These are phyloP conservation scores for Thera britannica DNA, from an alignment of 2,888 invertebrate genomes.

Conservation along the genomic window DNA sequence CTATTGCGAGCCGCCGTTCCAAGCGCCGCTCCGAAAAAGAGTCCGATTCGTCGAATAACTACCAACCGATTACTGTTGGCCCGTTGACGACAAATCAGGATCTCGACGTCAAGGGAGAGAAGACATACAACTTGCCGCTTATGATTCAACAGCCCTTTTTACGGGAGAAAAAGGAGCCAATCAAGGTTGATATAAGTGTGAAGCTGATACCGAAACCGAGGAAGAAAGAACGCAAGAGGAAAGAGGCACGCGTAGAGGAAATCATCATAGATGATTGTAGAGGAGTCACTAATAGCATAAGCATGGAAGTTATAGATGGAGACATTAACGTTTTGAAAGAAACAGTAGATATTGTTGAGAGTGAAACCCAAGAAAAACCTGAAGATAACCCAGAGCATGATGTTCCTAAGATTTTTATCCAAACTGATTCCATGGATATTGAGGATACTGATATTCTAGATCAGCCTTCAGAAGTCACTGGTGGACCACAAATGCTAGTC, in stretches of 20 bases:
- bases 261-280: conserved; percentile 61
- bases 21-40: conserved; percentile 82
- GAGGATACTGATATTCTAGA: conserved; percentile 23
- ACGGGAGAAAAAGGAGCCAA: conserved; percentile 88
- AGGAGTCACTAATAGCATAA: conserved; percentile 73
- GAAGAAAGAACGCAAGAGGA: conserved; percentile 74
- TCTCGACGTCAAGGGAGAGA: conserved; percentile 76
- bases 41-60: conserved; percentile 85
- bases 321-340: conserved; percentile 69
- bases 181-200: conserved; percentile 91
- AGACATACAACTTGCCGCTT: conserved; percentile 77
- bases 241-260: conserved; percentile 65
- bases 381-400: conserved; percentile 35
- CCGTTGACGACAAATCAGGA: conserved; percentile 82
- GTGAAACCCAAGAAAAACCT: conserved; percentile 39
- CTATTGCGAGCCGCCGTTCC: conserved; percentile 68
- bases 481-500: conserved; percentile 13
- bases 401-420: conserved; percentile 35
- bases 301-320: conserved; percentile 75
- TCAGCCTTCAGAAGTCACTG: conserved; percentile 4
- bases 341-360: conserved; percentile 63
- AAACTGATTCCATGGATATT: conserved; percentile 26
- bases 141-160: conserved; percentile 86
- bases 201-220: conserved; percentile 88
- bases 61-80: conserved; percentile 77